Conservation (phyloP, 92 coral and sea anemone species). For the Micromussa lordhowensis region DNA sequence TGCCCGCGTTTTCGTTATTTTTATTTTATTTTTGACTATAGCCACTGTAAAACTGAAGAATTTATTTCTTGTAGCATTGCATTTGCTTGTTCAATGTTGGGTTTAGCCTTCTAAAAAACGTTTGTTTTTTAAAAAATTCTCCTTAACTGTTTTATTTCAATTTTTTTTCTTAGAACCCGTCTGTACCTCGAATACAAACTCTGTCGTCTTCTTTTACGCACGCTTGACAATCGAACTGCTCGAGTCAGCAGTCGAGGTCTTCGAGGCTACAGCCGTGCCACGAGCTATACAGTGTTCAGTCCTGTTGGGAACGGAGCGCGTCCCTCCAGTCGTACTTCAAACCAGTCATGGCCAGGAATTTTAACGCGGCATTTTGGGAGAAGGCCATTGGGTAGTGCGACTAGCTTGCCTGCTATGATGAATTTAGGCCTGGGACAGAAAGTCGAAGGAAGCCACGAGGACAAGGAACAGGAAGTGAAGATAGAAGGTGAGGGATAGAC, state of each 20-base stretch:
- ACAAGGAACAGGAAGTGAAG: constrained; percentile 16
- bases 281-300: constrained; percentile 72
- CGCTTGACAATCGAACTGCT: constrained; percentile 81
- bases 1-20: neutral
- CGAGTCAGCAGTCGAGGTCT: constrained; percentile 89
- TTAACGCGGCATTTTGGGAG: constrained; percentile 80
- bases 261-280: constrained; percentile 92
- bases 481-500: constrained; percentile 1
- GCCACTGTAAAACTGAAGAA: neutral
- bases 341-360: constrained; percentile 93
- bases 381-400: constrained; percentile 95
- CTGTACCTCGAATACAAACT: constrained; percentile 90
- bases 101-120: neutral
- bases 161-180: constrained; percentile 67
- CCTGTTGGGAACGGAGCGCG: constrained; percentile 63
- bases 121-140: neutral
- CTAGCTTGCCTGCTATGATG: constrained; percentile 94
- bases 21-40: neutral
- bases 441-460: neutral
- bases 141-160: neutral
- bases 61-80: neutral
- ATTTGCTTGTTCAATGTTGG: neutral
- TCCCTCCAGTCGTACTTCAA: constrained; percentile 78
- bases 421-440: constrained; percentile 67
- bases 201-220: constrained; percentile 89